These are phyloP conservation scores for Chloroclystis v-ata DNA, from an alignment of 2,888 invertebrate species.

Conservation along the genomic window DNA sequence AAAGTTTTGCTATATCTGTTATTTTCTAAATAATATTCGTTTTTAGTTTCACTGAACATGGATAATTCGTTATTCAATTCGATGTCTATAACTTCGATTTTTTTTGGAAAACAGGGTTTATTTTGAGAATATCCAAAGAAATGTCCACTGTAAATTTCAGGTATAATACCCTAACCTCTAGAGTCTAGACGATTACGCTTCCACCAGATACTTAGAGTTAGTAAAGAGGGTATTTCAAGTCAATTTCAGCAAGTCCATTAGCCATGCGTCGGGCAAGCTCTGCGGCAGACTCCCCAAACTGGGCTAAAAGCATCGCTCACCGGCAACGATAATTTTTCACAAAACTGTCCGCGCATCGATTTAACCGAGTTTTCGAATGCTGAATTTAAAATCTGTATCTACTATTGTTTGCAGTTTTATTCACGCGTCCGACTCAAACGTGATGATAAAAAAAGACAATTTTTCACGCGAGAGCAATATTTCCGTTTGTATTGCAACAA, in stretches of 20 bases:
- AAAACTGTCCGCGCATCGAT: slow-evolving; percentile 47
- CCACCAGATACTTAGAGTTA: background rate
- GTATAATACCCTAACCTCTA: too few relatives aligned
- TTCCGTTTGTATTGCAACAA: slow-evolving; percentile 63
- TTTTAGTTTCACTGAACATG: too few relatives aligned
- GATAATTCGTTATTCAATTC: too few relatives aligned
- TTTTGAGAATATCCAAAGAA: too few relatives aligned
- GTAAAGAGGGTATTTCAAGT: background rate
- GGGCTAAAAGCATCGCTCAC: slow-evolving; percentile 61
- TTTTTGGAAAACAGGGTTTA: too few relatives aligned
- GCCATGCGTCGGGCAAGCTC: slow-evolving; percentile 50
- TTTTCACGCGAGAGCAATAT: slow-evolving; percentile 53
- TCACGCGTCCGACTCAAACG: slow-evolving; percentile 33
- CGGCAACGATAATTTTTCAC: slow-evolving; percentile 54
- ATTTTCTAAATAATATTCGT: too few relatives aligned
- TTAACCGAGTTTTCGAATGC: slow-evolving; percentile 49
- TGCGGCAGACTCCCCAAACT: slow-evolving; percentile 53
- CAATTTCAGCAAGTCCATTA: slow-evolving; percentile 14
- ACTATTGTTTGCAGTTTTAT: slow-evolving; percentile 27
- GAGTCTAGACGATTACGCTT: too few relatives aligned
- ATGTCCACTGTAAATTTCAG: too few relatives aligned
- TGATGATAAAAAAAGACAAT: slow-evolving; percentile 52
- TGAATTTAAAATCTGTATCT: slow-evolving; percentile 36
- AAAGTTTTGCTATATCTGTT: too few relatives aligned
- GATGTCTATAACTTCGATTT: too few relatives aligned